Percentiles rank a stretch among this genome's conserved stretches.
phyloP scores from a whole-genome alignment of 2,797 vertebrate species.

The Galagoides demidoff region DNA sequence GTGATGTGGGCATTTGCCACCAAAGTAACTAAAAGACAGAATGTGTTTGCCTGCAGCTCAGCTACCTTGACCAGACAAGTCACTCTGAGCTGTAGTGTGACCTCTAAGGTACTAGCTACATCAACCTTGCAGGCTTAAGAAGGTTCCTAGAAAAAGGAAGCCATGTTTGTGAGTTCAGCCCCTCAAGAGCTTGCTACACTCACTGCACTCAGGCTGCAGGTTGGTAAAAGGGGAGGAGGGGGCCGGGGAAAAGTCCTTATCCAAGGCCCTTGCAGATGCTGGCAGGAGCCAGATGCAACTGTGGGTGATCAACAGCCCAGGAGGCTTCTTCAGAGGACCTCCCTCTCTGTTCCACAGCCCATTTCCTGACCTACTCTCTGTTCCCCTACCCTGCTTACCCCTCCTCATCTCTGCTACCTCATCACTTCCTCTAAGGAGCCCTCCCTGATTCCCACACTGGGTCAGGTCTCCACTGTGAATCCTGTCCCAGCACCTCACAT shows the following conservation, averaged over 20 bases:
- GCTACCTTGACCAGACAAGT: neutral
- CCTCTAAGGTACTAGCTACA: neutral
- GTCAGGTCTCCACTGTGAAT: neutral
- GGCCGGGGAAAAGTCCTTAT: accelerated
- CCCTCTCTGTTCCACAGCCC: neutral
- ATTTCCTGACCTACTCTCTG: neutral
- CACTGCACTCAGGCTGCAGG: neutral
- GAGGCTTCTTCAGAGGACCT: neutral
- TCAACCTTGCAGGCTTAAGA: neutral
- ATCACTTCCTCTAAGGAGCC: neutral
- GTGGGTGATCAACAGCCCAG: accelerated
- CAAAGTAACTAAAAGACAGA: neutral
- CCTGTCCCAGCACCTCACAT: neutral
- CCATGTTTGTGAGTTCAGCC: neutral
- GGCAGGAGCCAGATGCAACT: neutral
- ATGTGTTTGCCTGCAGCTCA: neutral
- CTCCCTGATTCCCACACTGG: neutral
- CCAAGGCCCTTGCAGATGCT: neutral
- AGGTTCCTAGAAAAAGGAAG: neutral
- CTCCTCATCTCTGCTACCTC: neutral
- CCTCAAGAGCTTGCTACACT: neutral
- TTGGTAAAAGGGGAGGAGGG: neutral
- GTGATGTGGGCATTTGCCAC: neutral
- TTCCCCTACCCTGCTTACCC: neutral
- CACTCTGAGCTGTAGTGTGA: neutral